phyloP scores from a whole-genome alignment of 2,113 vertebrate genomes.

The Oplegnathus fasciatus region DNA sequence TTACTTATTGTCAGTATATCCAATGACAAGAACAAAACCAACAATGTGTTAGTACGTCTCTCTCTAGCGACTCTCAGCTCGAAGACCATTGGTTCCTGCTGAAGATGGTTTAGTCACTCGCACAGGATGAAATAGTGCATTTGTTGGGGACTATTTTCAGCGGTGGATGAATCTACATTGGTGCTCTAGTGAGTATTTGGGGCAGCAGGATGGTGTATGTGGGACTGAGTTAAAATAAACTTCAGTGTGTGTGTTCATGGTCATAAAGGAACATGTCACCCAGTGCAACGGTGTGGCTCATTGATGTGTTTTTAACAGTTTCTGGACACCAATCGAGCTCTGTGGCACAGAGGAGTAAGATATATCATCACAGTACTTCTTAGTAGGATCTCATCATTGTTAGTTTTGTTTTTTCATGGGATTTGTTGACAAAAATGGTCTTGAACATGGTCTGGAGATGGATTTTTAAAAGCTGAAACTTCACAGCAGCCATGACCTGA shows the following conservation, averaged over 20 bases:
- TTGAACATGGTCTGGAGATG: background rate
- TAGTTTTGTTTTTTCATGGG: background rate
- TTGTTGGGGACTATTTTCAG: background rate
- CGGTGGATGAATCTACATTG: background rate
- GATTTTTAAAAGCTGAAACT: background rate
- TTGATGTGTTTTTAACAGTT: background rate
- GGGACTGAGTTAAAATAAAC: background rate
- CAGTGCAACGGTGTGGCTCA: no score
- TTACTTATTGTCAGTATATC: background rate
- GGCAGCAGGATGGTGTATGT: no score
- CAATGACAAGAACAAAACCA: background rate
- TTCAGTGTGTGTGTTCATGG: background rate
- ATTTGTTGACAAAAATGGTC: background rate
- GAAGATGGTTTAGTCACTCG: background rate
- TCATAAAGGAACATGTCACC: no score
- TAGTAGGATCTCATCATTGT: background rate
- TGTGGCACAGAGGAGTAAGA: background rate
- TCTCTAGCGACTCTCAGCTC: no score
- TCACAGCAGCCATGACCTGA: background rate
- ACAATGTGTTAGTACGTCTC: background rate
- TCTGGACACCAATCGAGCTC: background rate
- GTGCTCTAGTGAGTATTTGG: background rate
- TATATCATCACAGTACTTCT: background rate
- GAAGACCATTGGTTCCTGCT: no score
- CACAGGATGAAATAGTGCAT: background rate